phyloP scores from a whole-genome alignment of 92 coral and sea anemone genomes.

The Blastomussa wellsi region DNA sequence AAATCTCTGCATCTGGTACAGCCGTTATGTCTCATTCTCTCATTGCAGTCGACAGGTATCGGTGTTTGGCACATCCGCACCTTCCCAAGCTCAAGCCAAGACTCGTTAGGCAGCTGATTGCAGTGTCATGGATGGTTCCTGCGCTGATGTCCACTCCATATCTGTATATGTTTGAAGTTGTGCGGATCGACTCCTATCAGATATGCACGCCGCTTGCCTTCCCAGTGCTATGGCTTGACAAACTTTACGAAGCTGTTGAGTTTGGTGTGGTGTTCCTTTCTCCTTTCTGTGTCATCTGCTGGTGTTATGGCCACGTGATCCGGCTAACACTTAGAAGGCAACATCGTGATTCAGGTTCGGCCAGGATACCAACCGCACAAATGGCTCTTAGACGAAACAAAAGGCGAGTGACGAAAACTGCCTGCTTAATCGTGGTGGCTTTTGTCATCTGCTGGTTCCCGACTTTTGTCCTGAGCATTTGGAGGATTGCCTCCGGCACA shows the following conservation, averaged over 20 bases:
- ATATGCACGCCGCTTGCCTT: slow-evolving; percentile 58
- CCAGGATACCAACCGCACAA: slow-evolving; percentile 33
- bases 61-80: slow-evolving; percentile 56
- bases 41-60: slow-evolving; percentile 76
- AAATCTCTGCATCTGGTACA: slow-evolving; percentile 56
- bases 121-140: slow-evolving; percentile 64
- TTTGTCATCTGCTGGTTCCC: slow-evolving; percentile 75
- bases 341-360: slow-evolving; percentile 24
- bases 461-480: slow-evolving; percentile 52
- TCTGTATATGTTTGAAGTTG: slow-evolving; percentile 41
- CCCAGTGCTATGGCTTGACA: slow-evolving; percentile 55
- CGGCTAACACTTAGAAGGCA: slow-evolving; percentile 5
- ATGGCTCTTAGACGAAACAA: slow-evolving; percentile 31
- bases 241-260: slow-evolving; percentile 60
- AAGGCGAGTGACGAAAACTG: slow-evolving; percentile 49
- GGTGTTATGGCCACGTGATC: slow-evolving; percentile 67
- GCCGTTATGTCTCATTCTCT: slow-evolving; percentile 64
- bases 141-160: slow-evolving; percentile 49
- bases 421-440: slow-evolving; percentile 54
- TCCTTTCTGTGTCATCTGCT: slow-evolving; percentile 62
- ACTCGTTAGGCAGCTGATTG: slow-evolving; percentile 59
- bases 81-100: slow-evolving; percentile 49
- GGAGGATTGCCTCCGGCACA: slow-evolving; percentile 61
- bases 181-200: no score
- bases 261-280: slow-evolving; percentile 41